These are phyloP conservation scores for Pterostichus madidus DNA, from an alignment of 2,888 invertebrate genomes.

Conservation along the genomic window DNA sequence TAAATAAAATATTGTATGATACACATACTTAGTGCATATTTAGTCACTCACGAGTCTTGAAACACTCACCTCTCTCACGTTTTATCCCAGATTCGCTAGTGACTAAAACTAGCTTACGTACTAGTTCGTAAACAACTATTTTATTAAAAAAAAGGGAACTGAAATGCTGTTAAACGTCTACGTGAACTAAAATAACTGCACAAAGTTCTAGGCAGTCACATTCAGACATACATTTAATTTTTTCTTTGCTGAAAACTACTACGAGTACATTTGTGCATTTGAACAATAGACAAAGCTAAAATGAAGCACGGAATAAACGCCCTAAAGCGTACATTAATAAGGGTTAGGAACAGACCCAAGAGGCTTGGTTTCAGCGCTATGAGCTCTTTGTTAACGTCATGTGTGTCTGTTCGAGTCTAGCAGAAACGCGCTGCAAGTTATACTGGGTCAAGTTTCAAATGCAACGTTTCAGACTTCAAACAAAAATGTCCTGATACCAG, in stretches of 20 bases:
- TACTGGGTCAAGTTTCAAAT: background rate
- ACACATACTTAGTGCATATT: too few species aligned
- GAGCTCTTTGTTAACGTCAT: constrained; percentile 28
- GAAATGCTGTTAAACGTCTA: too few species aligned
- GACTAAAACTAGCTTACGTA: too few species aligned
- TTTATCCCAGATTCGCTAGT: too few species aligned
- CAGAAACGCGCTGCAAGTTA: background rate
- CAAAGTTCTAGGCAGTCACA: too few species aligned
- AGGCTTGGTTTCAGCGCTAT: constrained; percentile 33
- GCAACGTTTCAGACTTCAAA: background rate
- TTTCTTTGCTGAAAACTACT: background rate
- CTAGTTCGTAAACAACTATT: too few species aligned
- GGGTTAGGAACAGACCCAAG: constrained; percentile 28
- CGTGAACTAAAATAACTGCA: too few species aligned
- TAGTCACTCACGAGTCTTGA: too few species aligned
- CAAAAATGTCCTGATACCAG: background rate
- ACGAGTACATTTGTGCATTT: background rate
- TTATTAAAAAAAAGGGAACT: too few species aligned
- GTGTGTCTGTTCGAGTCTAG: background rate
- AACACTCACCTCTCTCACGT: too few species aligned
- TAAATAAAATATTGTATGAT: too few species aligned
- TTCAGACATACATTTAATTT: background rate
- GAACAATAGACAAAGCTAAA: background rate
- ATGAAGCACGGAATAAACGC: constrained; percentile 39
- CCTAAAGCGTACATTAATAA: constrained; percentile 52